phyloP scores from a whole-genome alignment of 2,797 vertebrate species.

The Phrynocephalus guinanensis region DNA sequence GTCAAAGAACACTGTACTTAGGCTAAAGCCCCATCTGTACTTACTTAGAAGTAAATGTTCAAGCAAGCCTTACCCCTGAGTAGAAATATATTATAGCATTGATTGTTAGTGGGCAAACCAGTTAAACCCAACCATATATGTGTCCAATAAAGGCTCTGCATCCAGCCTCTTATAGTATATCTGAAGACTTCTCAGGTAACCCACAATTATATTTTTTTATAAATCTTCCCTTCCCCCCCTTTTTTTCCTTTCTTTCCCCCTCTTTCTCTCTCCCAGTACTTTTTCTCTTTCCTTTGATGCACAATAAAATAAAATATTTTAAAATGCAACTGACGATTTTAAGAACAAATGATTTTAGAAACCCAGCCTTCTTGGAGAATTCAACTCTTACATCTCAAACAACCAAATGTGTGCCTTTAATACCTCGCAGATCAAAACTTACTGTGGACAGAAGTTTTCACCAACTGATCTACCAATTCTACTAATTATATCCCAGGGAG shows the following conservation, averaged over 20 bases:
- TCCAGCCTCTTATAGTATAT: not conserved
- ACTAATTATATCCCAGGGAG: not conserved
- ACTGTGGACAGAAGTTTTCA: not conserved
- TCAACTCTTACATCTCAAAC: not conserved
- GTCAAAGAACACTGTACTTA: not conserved
- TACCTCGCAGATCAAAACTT: not conserved
- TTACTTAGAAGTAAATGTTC: not conserved
- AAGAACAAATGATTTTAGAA: not conserved
- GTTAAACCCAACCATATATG: not conserved
- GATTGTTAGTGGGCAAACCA: no score
- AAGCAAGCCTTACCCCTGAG: no score
- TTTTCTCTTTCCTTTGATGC: no score
- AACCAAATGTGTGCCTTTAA: not conserved
- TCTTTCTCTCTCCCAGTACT: no score
- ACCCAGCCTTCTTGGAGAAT: not conserved
- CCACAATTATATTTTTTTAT: no score
- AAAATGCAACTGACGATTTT: no score
- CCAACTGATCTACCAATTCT: not conserved
- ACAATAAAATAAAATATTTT: no score
- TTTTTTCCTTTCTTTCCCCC: no score
- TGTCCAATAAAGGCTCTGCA: not conserved
- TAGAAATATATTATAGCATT: not conserved
- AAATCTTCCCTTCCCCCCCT: no score
- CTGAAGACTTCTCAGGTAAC: no score
- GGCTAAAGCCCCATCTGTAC: not conserved